Conservation (phyloP, 2,113 vertebrate genomes). For the Eulemur rufifrons region DNA sequence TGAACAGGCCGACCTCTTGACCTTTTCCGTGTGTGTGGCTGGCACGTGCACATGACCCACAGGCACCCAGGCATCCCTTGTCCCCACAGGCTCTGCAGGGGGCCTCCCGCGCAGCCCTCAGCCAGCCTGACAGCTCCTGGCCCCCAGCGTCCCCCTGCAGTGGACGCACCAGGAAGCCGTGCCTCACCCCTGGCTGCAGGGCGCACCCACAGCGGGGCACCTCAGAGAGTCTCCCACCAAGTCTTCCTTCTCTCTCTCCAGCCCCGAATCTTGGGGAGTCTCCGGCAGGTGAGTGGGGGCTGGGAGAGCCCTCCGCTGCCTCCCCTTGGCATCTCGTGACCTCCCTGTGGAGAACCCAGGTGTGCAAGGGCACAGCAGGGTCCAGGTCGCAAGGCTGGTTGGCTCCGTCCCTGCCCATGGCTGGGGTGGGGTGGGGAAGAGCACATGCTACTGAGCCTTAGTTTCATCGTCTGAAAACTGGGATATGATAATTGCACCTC, state of each 20-base stretch:
- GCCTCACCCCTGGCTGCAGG: neutral
- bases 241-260: neutral
- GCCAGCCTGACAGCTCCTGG: neutral
- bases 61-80: neutral
- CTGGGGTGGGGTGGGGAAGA: too few relatives aligned
- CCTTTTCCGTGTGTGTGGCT: neutral
- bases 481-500: neutral
- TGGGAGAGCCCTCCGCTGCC: neutral
- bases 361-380: neutral
- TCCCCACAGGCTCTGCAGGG: neutral
- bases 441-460: neutral
- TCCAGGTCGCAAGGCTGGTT: neutral
- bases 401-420: neutral
- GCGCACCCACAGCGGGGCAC: neutral
- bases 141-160: neutral
- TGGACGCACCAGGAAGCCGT: neutral
- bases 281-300: rapidly evolving
- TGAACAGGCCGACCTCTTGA: too few relatives aligned
- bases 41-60: too few relatives aligned
- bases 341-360: neutral
- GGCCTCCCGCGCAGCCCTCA: neutral
- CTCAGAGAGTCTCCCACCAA: neutral
- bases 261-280: neutral
- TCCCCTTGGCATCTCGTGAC: neutral
- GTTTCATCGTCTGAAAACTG: too few relatives aligned